These are phyloP conservation scores for Mastigias papua DNA, from an alignment of 30 jellyfish, hydroid and myxozoan species.

Conservation along the genomic window DNA sequence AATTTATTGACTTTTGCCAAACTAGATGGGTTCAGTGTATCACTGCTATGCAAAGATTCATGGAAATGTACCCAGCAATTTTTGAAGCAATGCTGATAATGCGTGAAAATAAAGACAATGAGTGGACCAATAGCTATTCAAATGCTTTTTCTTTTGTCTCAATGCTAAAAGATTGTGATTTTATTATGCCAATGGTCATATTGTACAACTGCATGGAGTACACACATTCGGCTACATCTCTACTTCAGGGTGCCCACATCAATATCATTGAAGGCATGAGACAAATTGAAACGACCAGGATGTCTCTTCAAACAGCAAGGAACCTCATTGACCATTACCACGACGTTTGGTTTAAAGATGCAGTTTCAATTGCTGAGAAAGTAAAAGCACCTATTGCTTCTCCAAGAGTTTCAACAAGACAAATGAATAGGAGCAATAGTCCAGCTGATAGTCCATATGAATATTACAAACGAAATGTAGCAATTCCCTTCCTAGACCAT, in stretches of 20 bases:
- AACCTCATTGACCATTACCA: slow-evolving; percentile 5
- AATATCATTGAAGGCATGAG: slow-evolving; percentile 21
- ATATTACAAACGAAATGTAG: background rate
- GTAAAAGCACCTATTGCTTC: slow-evolving; percentile 2
- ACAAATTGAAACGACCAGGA: background rate
- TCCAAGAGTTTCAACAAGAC: slow-evolving; percentile 11
- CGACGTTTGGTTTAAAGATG: slow-evolving; percentile 7
- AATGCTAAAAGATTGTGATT: background rate
- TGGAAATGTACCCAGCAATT: slow-evolving; percentile 36
- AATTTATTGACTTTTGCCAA: too few relatives aligned
- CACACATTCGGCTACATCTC: slow-evolving; percentile 27
- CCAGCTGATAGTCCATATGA: background rate
- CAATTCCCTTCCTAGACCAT: slow-evolving; percentile 7
- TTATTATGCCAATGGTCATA: slow-evolving; percentile 4
- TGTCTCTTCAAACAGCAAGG: slow-evolving; percentile 13
- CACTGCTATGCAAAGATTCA: background rate
- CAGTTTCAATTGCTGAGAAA: slow-evolving; percentile 5
- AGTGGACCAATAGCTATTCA: background rate
- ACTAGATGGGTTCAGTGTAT: slow-evolving; percentile 61
- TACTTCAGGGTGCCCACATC: slow-evolving; percentile 34
- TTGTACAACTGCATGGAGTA: slow-evolving; percentile 8
- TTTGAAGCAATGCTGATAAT: slow-evolving; percentile 40
- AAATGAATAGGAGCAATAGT: background rate
- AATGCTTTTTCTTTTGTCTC: background rate
- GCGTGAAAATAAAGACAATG: slow-evolving; percentile 5